Conservation (phyloP, 2,113 vertebrate genomes). For the Myanophis thanlyinensis region DNA sequence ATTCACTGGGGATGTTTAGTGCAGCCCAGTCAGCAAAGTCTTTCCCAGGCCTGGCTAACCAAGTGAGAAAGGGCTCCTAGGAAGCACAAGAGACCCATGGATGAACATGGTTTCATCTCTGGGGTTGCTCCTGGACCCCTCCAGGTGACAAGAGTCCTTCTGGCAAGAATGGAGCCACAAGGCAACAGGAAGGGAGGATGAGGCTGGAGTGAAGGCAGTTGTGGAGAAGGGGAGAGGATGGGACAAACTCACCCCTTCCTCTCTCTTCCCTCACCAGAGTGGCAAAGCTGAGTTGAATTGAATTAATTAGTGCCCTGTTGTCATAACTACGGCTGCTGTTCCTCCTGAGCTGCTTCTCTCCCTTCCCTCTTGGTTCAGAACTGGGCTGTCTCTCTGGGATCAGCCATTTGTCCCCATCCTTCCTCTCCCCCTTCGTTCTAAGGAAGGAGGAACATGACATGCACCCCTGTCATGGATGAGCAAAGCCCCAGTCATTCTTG, state of each 20-base stretch:
- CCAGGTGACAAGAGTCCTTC: neutral
- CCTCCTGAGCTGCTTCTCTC: neutral
- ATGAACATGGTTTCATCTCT: neutral
- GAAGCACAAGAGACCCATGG: neutral
- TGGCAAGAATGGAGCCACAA: neutral
- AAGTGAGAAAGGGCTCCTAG: neutral
- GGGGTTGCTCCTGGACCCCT: neutral
- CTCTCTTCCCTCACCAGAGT: neutral
- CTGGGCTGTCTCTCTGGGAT: neutral
- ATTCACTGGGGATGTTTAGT: neutral
- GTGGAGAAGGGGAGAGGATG: neutral
- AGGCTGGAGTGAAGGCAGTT: neutral
- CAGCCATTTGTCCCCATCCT: neutral
- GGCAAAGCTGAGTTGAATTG: neutral
- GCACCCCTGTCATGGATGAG: neutral
- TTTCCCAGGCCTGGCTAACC: neutral
- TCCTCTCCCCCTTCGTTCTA: neutral
- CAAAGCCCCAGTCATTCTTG: neutral
- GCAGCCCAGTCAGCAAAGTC: neutral
- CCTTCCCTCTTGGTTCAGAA: neutral
- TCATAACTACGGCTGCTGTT: neutral
- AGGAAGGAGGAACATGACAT: neutral
- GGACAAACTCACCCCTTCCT: neutral
- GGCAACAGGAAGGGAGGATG: neutral
- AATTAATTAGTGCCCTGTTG: neutral